Evolutionary conservation across 2,888 invertebrate species (phyloP).

Genomic region (Rosalia funebris): DNA sequence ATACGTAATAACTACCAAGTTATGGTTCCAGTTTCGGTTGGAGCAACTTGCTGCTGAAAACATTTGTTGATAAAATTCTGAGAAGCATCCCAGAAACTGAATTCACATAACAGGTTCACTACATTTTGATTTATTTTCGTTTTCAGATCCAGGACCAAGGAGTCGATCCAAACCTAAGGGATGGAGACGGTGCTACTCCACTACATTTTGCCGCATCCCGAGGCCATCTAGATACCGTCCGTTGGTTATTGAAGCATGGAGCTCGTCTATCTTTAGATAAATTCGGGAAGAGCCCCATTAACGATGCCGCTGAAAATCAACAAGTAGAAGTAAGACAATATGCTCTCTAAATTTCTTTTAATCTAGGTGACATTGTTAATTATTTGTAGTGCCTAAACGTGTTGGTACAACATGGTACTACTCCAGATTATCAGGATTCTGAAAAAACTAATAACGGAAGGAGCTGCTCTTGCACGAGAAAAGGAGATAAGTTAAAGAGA

Average conservation of each 20-base stretch:
- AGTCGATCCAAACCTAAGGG: conserved; percentile 84
- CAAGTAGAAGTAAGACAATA: conserved; percentile 79
- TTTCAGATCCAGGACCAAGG: conserved; percentile 82
- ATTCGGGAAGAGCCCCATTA: conserved; percentile 89
- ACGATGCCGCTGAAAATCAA: conserved; percentile 91
- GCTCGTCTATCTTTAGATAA: conserved; percentile 84
- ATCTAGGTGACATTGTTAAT: conserved; percentile 7
- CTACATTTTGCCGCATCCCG: conserved; percentile 89
- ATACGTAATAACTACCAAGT: too few relatives aligned
- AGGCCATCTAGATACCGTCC: conserved; percentile 81
- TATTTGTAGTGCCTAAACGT: conserved; percentile 79
- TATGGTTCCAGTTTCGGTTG: too few relatives aligned
- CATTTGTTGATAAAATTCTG: too few relatives aligned
- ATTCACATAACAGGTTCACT: too few relatives aligned
- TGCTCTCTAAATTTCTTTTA: background rate
- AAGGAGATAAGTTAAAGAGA: conserved; percentile 60
- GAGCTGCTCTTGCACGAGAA: conserved; percentile 63
- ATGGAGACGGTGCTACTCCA: conserved; percentile 90
- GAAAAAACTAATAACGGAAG: conserved; percentile 58
- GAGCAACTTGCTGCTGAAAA: too few relatives aligned
- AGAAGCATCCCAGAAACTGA: too few relatives aligned
- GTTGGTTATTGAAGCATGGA: conserved; percentile 86
- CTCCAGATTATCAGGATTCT: conserved; percentile 71
- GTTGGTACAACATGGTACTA: conserved; percentile 82
- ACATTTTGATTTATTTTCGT: too few relatives aligned